These are phyloP conservation scores for Zelostemma sp. DNA, from an alignment of 1,140 invertebrate genomes.

Conservation along the genomic window DNA sequence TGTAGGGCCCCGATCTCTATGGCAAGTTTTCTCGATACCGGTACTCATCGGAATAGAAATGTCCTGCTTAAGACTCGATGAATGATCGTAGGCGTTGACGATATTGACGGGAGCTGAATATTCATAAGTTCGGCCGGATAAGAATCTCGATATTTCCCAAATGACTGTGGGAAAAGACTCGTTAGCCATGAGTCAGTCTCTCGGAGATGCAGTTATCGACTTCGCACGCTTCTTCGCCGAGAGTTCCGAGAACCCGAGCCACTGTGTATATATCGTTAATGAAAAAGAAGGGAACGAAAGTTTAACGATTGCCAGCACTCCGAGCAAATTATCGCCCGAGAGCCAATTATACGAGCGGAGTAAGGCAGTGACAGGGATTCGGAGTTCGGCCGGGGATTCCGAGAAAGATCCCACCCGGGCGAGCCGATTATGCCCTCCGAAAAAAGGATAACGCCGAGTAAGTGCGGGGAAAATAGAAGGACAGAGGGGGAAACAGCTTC, in stretches of 20 bases:
- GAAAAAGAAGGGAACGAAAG: slow-evolving; percentile 47
- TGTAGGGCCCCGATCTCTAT: slow-evolving; percentile 23
- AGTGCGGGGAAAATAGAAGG: slow-evolving; percentile 36
- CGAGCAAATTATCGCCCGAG: slow-evolving; percentile 60
- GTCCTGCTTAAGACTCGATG: too few relatives aligned
- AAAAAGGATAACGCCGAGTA: slow-evolving; percentile 52
- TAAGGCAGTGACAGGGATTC: slow-evolving; percentile 32
- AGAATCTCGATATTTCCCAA: background rate
- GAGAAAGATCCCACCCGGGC: slow-evolving; percentile 69
- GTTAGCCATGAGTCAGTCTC: background rate
- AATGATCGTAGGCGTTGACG: too few relatives aligned
- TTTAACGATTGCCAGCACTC: slow-evolving; percentile 61
- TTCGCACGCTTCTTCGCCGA: background rate
- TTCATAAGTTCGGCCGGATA: too few relatives aligned
- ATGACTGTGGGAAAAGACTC: background rate
- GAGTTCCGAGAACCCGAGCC: background rate
- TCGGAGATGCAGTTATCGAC: background rate
- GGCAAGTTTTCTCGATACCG: background rate
- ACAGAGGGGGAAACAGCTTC: slow-evolving; percentile 24
- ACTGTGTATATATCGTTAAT: background rate
- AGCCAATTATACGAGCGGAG: slow-evolving; percentile 57
- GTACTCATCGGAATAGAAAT: too few relatives aligned
- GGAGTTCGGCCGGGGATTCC: slow-evolving; percentile 53
- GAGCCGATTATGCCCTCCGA: slow-evolving; percentile 64
- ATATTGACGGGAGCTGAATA: too few relatives aligned